phyloP scores from a whole-genome alignment of 2,797 vertebrate genomes.

The Tarsius wallacei region DNA sequence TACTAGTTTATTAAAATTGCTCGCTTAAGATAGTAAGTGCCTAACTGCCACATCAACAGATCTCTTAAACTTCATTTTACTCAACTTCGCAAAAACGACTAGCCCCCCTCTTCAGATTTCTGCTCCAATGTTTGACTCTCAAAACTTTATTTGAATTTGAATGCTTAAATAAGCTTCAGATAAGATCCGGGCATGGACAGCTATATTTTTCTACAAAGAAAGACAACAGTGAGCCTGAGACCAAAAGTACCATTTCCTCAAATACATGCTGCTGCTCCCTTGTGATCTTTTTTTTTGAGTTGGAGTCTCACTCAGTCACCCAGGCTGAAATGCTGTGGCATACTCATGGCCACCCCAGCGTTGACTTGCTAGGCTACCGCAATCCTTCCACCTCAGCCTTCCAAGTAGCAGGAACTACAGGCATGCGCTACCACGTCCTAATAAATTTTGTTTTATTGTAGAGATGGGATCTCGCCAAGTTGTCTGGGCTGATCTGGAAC shows the following conservation, averaged over 20 bases:
- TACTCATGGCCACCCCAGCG: too few species aligned
- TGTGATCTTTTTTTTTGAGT: too few species aligned
- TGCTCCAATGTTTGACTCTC: background rate
- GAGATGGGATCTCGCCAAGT: too few species aligned
- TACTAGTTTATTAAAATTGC: background rate
- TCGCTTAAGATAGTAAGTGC: background rate
- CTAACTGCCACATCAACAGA: background rate
- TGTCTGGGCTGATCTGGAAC: too few species aligned
- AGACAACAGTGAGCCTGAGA: background rate
- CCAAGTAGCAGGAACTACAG: too few species aligned
- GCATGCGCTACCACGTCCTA: too few species aligned
- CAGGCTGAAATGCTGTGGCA: too few species aligned
- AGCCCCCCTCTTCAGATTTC: background rate
- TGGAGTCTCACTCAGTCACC: too few species aligned
- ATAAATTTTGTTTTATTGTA: too few species aligned
- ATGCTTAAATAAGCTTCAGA: background rate
- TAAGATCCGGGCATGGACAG: background rate
- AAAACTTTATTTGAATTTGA: slow-evolving; percentile 6
- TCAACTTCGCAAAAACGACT: background rate
- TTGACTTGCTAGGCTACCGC: too few species aligned
- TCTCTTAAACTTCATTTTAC: background rate
- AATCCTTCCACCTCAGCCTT: too few species aligned
- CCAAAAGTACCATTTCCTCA: background rate
- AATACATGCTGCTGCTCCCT: background rate
- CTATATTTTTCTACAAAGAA: slow-evolving; percentile 22